These are phyloP conservation scores for Rhagium mordax DNA, from an alignment of 2,888 invertebrate species.

Conservation along the genomic window DNA sequence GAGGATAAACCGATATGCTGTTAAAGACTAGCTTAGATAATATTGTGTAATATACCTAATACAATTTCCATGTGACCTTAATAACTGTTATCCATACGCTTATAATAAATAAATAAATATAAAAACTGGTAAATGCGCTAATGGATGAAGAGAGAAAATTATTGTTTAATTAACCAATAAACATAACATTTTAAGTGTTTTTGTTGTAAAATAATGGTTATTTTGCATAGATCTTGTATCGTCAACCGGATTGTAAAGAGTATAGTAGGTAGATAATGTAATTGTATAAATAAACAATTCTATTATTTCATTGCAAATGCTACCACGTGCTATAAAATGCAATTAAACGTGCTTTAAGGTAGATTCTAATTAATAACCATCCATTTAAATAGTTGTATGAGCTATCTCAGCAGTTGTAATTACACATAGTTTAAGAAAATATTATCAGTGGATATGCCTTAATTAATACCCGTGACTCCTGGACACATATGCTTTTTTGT, in stretches of 20 bases:
- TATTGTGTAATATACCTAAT: not conserved
- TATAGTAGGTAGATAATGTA: not conserved
- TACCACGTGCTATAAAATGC: conserved; percentile 32
- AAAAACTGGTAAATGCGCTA: not conserved
- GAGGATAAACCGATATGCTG: not conserved
- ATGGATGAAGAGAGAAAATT: conserved; percentile 6
- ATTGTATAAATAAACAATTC: conserved; percentile 36
- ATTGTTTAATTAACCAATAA: conserved; percentile 11
- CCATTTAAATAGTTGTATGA: conserved; percentile 23
- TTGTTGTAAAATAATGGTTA: conserved; percentile 9
- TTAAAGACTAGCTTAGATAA: not conserved
- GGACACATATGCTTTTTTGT: conserved; percentile 1
- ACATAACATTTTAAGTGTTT: conserved; percentile 1
- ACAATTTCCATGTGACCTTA: conserved; percentile 2
- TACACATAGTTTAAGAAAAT: conserved; percentile 22
- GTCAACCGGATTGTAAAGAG: conserved; percentile 17
- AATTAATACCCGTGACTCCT: conserved; percentile 13
- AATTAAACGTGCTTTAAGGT: conserved; percentile 38
- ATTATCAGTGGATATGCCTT: not conserved
- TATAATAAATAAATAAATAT: not conserved
- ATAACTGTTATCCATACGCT: not conserved
- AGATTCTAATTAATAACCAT: conserved; percentile 32
- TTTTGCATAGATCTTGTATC: conserved; percentile 5
- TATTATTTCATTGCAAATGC: conserved; percentile 32
- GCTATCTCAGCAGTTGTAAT: conserved; percentile 18